Percentiles rank a stretch among this genome's conserved stretches.
These are phyloP conservation scores for Amiota minor DNA, from an alignment of 2,888 invertebrate genomes.

Conservation along the genomic window DNA sequence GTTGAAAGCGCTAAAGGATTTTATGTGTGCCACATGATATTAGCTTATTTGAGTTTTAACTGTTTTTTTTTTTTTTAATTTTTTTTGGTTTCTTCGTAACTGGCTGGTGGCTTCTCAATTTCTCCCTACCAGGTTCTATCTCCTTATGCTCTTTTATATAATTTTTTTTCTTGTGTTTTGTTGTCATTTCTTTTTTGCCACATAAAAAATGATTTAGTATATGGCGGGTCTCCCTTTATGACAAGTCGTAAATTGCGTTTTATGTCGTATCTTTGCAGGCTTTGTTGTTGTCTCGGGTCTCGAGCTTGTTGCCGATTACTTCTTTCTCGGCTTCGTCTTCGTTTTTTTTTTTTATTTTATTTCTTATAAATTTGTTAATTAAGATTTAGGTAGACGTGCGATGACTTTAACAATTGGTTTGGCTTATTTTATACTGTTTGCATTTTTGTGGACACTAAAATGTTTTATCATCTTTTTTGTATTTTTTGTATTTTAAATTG, in stretches of 20 bases:
- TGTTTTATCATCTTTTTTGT: neutral
- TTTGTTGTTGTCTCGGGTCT: constrained; percentile 31
- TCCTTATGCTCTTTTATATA: neutral
- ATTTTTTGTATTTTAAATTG: neutral
- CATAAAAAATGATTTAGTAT: constrained; percentile 69
- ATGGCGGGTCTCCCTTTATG: constrained; percentile 64
- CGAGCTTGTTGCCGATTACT: constrained; percentile 6
- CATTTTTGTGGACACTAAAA: neutral
- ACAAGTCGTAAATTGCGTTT: constrained; percentile 67
- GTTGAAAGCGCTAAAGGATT: constrained; percentile 67
- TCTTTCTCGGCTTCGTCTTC: constrained; percentile 25
- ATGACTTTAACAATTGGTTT: constrained; percentile 50
- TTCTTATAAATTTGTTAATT: constrained; percentile 64
- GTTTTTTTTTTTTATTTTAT: constrained; percentile 47
- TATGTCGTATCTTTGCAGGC: constrained; percentile 56
- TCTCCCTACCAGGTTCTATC: neutral
- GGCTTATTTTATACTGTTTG: neutral
- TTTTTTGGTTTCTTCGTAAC: constrained; percentile 27
- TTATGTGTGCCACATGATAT: constrained; percentile 63
- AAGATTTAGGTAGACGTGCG: constrained; percentile 65
- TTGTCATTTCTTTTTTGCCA: constrained; percentile 43
- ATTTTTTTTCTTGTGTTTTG: neutral
- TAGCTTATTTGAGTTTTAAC: constrained; percentile 63
- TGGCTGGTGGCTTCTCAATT: constrained; percentile 8
- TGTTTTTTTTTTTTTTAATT: constrained; percentile 38